These are phyloP conservation scores for Lepidotrigona ventralis DNA, from an alignment of 1,140 invertebrate species.

Conservation along the genomic window DNA sequence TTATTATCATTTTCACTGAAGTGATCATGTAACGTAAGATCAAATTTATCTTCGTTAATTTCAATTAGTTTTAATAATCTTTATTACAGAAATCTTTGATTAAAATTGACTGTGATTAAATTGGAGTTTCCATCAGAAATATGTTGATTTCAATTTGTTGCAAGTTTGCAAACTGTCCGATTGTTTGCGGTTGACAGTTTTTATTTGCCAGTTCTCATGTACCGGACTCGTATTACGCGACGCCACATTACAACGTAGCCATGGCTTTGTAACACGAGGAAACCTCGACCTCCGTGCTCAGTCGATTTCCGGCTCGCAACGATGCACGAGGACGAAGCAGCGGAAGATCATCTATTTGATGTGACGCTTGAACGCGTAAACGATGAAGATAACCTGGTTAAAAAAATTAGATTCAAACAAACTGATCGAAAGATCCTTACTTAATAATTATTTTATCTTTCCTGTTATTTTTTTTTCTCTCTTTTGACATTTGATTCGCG, in stretches of 20 bases:
- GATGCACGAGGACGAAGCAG: not conserved
- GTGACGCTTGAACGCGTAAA: conserved; percentile 18
- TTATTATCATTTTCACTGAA: no score
- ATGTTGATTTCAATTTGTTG: not conserved
- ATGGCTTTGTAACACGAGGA: conserved; percentile 46
- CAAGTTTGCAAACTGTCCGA: not conserved
- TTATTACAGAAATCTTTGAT: no score
- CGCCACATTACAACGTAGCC: conserved; percentile 1
- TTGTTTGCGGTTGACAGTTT: not conserved
- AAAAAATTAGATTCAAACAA: no score
- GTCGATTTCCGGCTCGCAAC: conserved; percentile 45
- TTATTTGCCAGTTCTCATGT: not conserved
- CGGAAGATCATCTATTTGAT: conserved; percentile 7
- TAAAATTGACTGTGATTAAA: no score
- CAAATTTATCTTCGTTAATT: no score
- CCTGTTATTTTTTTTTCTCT: not conserved
- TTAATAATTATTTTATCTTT: no score
- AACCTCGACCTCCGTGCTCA: conserved; percentile 49
- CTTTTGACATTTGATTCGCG: not conserved
- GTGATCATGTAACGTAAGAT: no score
- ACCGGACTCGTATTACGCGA: not conserved
- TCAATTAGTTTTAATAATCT: no score
- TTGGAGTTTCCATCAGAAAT: no score
- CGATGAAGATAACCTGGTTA: no score
- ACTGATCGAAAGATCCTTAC: no score